Conservation (phyloP, 2,888 invertebrate genomes). For the Crossocerus cetratus region DNA sequence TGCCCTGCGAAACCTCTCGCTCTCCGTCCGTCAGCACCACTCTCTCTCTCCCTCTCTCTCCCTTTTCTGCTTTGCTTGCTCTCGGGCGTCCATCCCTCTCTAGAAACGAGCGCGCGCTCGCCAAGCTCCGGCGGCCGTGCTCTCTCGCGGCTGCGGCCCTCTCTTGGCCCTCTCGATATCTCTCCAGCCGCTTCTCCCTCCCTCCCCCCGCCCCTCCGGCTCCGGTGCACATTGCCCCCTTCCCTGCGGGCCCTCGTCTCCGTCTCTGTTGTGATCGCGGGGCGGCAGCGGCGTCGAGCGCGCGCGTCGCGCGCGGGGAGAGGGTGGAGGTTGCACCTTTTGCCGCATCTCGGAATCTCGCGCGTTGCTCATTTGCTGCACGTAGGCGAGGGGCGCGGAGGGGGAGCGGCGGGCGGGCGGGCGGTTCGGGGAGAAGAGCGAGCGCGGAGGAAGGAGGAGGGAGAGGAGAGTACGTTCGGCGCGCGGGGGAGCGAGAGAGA, state of each 20-base stretch:
- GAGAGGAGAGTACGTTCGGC: conserved; percentile 10
- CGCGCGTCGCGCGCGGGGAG: conserved; percentile 32
- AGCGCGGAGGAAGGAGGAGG: conserved; percentile 32
- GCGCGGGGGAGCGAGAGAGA: conserved; percentile 15
- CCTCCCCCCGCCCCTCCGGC: conserved; percentile 6
- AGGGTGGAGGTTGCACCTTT: conserved; percentile 68
- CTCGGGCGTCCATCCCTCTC: conserved; percentile 45
- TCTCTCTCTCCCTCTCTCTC: no score
- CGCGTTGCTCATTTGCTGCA: conserved; percentile 69
- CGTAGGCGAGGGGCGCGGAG: conserved; percentile 48
- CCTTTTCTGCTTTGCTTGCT: conserved; percentile 46
- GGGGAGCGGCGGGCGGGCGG: conserved; percentile 25
- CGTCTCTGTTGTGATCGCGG: conserved; percentile 57
- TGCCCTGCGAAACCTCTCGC: conserved; percentile 48
- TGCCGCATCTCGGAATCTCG: conserved; percentile 72
- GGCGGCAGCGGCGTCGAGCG: conserved; percentile 54
- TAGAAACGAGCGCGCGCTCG: conserved; percentile 38
- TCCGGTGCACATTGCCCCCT: conserved; percentile 33
- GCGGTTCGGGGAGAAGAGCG: conserved; percentile 32
- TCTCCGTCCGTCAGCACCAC: conserved; percentile 40
- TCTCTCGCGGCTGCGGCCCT: conserved; percentile 21
- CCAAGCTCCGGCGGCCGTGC: conserved; percentile 54
- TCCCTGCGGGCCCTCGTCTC: conserved; percentile 24
- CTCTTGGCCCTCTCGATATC: conserved; percentile 39
- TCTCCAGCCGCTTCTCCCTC: conserved; percentile 24